phyloP scores from a whole-genome alignment of 1,140 invertebrate species.

The Patella vulgata region DNA sequence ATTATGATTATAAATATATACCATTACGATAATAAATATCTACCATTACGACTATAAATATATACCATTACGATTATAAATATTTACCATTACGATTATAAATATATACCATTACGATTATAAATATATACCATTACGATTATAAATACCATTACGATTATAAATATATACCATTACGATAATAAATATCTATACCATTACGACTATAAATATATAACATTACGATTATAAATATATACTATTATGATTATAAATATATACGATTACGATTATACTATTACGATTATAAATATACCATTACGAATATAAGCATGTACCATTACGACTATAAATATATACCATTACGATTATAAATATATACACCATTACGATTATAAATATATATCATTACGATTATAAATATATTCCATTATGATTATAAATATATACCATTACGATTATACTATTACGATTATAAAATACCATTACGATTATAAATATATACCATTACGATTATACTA shows the following conservation, averaged over 20 bases:
- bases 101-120: not conserved
- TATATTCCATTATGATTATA: not conserved
- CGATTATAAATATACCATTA: not conserved
- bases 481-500: not conserved
- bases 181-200: not conserved
- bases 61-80: not conserved
- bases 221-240: not conserved
- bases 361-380: no score
- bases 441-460: not conserved
- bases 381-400: not conserved
- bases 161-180: not conserved
- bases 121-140: not conserved
- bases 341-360: not conserved
- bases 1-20: not conserved
- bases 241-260: not conserved
- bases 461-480: not conserved
- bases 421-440: not conserved
- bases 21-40: not conserved
- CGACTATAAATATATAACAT: not conserved
- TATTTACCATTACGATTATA: not conserved
- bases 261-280: not conserved
- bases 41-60: not conserved
- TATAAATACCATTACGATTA: not conserved
- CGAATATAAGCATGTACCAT: no score
- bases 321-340: not conserved